Evolutionary conservation across 2,113 vertebrate species (phyloP).

Genomic region (Chionodraco myersi): DNA sequence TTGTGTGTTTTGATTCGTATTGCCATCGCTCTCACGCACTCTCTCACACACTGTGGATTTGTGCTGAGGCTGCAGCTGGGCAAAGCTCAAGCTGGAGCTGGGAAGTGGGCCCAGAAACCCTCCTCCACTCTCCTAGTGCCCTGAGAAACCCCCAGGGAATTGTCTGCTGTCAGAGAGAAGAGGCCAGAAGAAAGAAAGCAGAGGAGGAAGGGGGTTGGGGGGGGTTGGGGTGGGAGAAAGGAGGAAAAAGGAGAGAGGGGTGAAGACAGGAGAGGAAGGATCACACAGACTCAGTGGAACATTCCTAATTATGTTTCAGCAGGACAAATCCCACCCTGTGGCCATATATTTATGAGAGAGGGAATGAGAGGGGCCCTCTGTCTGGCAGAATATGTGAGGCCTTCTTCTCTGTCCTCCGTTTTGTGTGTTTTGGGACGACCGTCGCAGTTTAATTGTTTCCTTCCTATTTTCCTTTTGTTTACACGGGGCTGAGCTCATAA

Average conservation of each 20-base stretch:
- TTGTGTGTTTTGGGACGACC: constrained; percentile 50
- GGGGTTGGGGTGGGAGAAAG: constrained; percentile 12
- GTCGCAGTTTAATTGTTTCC: constrained; percentile 64
- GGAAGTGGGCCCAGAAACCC: constrained; percentile 74
- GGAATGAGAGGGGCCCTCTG: constrained; percentile 45
- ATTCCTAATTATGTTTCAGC: constrained; percentile 77
- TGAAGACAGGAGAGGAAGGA: constrained; percentile 52
- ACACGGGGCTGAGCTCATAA: constrained; percentile 46
- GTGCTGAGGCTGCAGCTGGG: constrained; percentile 73
- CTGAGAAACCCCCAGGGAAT: constrained; percentile 75
- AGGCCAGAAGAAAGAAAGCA: constrained; percentile 63
- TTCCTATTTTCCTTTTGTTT: constrained; percentile 57
- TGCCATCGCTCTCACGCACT: constrained; percentile 71
- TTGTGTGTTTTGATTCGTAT: constrained; percentile 68
- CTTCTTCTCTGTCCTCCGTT: constrained; percentile 7
- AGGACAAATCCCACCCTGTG: constrained; percentile 72
- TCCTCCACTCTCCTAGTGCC: constrained; percentile 57
- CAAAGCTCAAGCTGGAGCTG: constrained; percentile 67
- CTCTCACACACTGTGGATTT: constrained; percentile 61
- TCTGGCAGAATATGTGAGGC: constrained; percentile 36
- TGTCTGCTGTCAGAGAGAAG: constrained; percentile 73
- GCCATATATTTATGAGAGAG: constrained; percentile 62
- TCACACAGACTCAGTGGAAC: constrained; percentile 70
- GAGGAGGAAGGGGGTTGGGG: neutral
- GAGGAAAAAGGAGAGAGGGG: constrained; percentile 53